Evolutionary conservation across 1,140 invertebrate genomes (phyloP).

Genomic region (Drosophila elegans): DNA sequence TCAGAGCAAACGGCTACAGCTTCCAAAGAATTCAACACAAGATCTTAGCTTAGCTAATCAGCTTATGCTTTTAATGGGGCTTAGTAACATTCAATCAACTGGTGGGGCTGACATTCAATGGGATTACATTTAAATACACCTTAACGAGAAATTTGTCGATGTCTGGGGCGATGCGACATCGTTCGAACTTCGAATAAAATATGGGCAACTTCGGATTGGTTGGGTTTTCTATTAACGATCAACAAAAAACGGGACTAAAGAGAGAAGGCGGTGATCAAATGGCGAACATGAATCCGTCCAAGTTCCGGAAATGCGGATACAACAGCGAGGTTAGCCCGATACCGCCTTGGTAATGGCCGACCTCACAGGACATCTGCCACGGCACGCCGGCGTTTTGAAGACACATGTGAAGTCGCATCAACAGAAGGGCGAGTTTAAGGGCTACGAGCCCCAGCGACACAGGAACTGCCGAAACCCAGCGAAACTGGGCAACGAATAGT

Average conservation of each 20-base stretch:
- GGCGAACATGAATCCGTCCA: constrained; percentile 5
- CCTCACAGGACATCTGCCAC: constrained; percentile 6
- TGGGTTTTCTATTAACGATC: constrained; percentile 30
- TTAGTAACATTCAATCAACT: constrained; percentile 11
- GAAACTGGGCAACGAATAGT: constrained; percentile 41
- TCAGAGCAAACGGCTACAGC: constrained; percentile 3
- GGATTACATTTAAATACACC: constrained; percentile 28
- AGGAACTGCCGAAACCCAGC: constrained; percentile 48
- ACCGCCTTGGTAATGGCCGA: not conserved
- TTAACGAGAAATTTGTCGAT: constrained; percentile 41
- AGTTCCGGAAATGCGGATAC: constrained; percentile 9
- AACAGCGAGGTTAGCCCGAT: constrained; percentile 1
- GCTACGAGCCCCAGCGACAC: constrained; percentile 30
- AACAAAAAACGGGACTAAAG: constrained; percentile 32
- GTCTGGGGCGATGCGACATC: constrained; percentile 8
- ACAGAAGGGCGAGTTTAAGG: constrained; percentile 6
- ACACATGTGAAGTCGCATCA: constrained; percentile 12
- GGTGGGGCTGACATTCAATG: not conserved
- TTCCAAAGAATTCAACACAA: constrained; percentile 3
- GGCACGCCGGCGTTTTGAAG: constrained; percentile 5
- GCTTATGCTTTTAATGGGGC: constrained; percentile 14
- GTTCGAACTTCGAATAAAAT: constrained; percentile 1
- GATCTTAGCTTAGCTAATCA: not conserved
- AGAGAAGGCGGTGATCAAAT: constrained; percentile 1
- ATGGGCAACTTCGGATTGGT: constrained; percentile 9